phyloP scores from a whole-genome alignment of 2,113 vertebrate species.

The Bufo bufo region DNA sequence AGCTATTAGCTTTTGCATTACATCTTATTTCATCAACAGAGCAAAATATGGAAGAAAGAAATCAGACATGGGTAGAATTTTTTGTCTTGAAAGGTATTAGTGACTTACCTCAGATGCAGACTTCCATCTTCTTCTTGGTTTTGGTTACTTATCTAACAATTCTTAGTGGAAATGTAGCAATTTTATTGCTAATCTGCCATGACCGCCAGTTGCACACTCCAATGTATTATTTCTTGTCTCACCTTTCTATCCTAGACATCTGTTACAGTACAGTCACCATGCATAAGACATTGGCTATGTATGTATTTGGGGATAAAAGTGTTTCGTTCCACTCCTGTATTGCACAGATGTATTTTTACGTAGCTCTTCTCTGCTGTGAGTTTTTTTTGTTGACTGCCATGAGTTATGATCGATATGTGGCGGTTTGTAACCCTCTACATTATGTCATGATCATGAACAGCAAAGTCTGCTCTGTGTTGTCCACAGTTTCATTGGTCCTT shows the following conservation, averaged over 20 bases:
- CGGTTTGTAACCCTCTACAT: slow-evolving; percentile 54
- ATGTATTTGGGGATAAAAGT: slow-evolving; percentile 11
- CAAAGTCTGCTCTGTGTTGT: not conserved
- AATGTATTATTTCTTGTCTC: slow-evolving; percentile 64
- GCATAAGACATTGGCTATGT: slow-evolving; percentile 60
- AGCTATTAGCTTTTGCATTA: no score
- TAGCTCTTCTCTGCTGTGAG: slow-evolving; percentile 36
- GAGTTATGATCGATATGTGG: slow-evolving; percentile 55
- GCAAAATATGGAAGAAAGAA: slow-evolving; percentile 8
- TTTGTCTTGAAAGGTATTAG: slow-evolving; percentile 59
- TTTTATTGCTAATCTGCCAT: slow-evolving; percentile 15
- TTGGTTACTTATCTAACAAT: slow-evolving; percentile 2
- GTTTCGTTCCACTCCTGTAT: slow-evolving; percentile 59
- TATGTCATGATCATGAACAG: slow-evolving; percentile 35
- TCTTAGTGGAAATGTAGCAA: slow-evolving; percentile 16
- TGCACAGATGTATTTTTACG: slow-evolving; percentile 60
- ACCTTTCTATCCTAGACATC: slow-evolving; percentile 59
- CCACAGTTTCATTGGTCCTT: not conserved
- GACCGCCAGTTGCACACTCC: slow-evolving; percentile 61
- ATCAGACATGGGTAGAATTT: slow-evolving; percentile 9
- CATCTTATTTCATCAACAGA: no score
- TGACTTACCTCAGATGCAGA: slow-evolving; percentile 46
- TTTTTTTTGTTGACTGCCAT: slow-evolving; percentile 62
- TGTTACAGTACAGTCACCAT: slow-evolving; percentile 58
- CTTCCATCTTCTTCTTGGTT: slow-evolving; percentile 48